Evolutionary conservation across 1,140 invertebrate species (phyloP).

Genomic region (Drosophila guanche): DNA sequence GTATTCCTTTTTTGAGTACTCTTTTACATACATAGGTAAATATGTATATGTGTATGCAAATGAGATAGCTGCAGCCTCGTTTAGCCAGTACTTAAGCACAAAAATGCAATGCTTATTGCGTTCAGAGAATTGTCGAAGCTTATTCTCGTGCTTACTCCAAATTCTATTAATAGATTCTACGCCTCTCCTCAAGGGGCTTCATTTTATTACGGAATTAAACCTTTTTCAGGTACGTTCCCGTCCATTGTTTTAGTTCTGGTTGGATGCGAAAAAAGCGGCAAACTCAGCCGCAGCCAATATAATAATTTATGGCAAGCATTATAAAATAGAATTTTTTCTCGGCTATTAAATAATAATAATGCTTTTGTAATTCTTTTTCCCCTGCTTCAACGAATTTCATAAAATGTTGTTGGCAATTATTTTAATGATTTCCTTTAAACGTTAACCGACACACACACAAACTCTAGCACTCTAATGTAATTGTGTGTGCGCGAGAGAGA

Average conservation of each 20-base stretch:
- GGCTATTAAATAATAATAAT: slow-evolving; percentile 65
- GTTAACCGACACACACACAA: slow-evolving; percentile 52
- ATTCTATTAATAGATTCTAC: neutral
- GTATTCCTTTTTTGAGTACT: too few relatives aligned
- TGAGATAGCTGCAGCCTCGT: too few relatives aligned
- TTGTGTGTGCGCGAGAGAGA: slow-evolving; percentile 50
- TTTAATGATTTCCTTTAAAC: slow-evolving; percentile 82
- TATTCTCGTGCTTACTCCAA: too few relatives aligned
- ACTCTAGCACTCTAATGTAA: slow-evolving; percentile 59
- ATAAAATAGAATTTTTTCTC: slow-evolving; percentile 53
- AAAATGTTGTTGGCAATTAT: slow-evolving; percentile 77
- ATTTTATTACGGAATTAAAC: too few relatives aligned
- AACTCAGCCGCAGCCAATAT: slow-evolving; percentile 33
- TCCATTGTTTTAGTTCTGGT: slow-evolving; percentile 46
- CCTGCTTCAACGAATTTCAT: slow-evolving; percentile 73
- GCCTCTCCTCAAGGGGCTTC: neutral
- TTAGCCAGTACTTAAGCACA: too few relatives aligned
- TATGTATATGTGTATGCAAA: too few relatives aligned
- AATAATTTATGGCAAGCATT: slow-evolving; percentile 43
- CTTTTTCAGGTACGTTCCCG: slow-evolving; percentile 1
- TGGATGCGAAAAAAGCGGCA: slow-evolving; percentile 27
- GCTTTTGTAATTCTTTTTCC: slow-evolving; percentile 53
- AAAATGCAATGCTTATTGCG: too few relatives aligned
- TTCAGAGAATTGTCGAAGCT: too few relatives aligned
- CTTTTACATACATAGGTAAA: too few relatives aligned